Conservation (phyloP, 2,888 invertebrate species). For the Tinea trinotella region DNA sequence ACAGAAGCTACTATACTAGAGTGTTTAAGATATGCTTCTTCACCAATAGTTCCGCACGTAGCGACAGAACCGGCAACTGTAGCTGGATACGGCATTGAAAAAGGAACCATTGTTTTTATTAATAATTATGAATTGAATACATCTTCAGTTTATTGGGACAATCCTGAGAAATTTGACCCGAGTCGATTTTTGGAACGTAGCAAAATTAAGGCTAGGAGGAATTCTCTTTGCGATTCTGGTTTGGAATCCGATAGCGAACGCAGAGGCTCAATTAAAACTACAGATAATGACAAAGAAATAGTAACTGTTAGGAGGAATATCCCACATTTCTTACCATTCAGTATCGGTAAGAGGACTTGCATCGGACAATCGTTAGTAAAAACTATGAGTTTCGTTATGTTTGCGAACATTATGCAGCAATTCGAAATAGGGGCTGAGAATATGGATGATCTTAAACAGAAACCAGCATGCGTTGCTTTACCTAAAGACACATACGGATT, state of each 20-base stretch:
- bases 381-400: slow-evolving; percentile 81
- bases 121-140: slow-evolving; percentile 88
- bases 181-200: slow-evolving; percentile 77
- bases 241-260: slow-evolving; percentile 66
- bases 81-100: slow-evolving; percentile 79
- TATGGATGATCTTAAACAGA: slow-evolving; percentile 65
- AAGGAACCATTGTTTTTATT: slow-evolving; percentile 86
- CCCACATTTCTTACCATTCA: slow-evolving; percentile 87
- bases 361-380: slow-evolving; percentile 87
- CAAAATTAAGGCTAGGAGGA: slow-evolving; percentile 44
- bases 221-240: slow-evolving; percentile 69
- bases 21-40: slow-evolving; percentile 83
- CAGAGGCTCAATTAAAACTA: slow-evolving; percentile 33
- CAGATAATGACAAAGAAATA: slow-evolving; percentile 47
- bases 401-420: slow-evolving; percentile 79
- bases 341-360: slow-evolving; percentile 89
- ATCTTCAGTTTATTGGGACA: slow-evolving; percentile 80
- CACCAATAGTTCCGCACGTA: slow-evolving; percentile 92
- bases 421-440: slow-evolving; percentile 76
- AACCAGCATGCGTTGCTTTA: slow-evolving; percentile 81
- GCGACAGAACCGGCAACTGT: slow-evolving; percentile 83
- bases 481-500: slow-evolving; percentile 81
- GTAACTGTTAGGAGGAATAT: slow-evolving; percentile 66
- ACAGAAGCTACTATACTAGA: slow-evolving; percentile 88
- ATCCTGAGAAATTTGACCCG: slow-evolving; percentile 81